Conservation (phyloP, 2,888 invertebrate species). For the Ceriagrion tenellum region DNA sequence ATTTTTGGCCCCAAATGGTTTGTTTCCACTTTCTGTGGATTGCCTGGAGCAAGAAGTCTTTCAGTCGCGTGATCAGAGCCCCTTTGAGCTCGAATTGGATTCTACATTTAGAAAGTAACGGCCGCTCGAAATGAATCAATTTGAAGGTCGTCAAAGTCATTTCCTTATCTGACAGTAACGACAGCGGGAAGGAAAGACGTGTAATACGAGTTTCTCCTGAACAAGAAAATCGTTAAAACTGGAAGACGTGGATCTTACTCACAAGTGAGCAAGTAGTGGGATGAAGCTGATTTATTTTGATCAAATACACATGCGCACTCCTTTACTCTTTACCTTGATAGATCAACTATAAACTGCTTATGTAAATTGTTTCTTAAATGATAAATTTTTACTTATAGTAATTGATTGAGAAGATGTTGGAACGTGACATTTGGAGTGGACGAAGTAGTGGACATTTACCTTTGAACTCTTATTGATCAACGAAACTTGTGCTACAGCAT, state of each 20-base stretch:
- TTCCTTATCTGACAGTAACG: conserved; percentile 46
- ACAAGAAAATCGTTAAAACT: not conserved
- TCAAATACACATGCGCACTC: no score
- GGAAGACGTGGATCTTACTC: not conserved
- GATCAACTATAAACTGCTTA: no score
- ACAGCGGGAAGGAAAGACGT: conserved; percentile 4
- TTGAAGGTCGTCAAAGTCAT: conserved; percentile 42
- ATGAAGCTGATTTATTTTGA: not conserved
- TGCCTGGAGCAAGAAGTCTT: not conserved
- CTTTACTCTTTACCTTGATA: no score
- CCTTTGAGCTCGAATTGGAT: conserved; percentile 48
- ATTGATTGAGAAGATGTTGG: no score
- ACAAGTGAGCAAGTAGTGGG: not conserved
- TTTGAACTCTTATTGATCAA: no score
- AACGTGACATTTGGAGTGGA: no score
- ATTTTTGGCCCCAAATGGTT: not conserved
- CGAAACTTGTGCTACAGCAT: no score
- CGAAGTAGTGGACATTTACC: no score
- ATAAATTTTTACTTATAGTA: no score
- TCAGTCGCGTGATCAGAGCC: conserved; percentile 11
- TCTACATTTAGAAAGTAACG: conserved; percentile 55
- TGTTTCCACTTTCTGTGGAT: not conserved
- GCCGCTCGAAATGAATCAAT: conserved; percentile 26
- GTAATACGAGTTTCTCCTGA: conserved; percentile 23
- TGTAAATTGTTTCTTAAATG: no score